Evolutionary conservation across 2,113 vertebrate species (phyloP).

Genomic region (Ptychochromis oligacanthus): DNA sequence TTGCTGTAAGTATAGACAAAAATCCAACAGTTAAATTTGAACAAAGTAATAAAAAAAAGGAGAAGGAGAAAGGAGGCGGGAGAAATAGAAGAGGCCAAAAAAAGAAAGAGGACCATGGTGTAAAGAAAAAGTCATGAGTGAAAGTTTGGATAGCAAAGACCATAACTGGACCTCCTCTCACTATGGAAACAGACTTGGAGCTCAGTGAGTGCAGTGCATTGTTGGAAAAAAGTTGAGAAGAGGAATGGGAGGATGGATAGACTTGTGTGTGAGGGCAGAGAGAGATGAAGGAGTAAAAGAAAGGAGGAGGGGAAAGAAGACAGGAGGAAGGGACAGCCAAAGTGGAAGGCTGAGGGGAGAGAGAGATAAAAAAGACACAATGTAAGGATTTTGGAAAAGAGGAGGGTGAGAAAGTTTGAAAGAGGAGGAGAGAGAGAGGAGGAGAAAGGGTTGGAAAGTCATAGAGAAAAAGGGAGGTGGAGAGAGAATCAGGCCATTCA

Average conservation of each 20-base stretch:
- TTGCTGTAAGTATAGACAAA: neutral
- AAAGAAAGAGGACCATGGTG: neutral
- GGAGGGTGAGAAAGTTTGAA: conserved; percentile 60
- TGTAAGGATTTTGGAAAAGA: conserved; percentile 45
- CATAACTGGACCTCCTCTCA: conserved; percentile 44
- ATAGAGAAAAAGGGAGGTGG: conserved; percentile 55
- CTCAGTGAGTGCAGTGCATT: conserved; percentile 34
- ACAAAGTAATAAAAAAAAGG: neutral
- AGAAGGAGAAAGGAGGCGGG: neutral
- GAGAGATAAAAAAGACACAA: conserved; percentile 35
- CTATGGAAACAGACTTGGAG: conserved; percentile 68
- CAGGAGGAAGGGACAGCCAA: conserved; percentile 32
- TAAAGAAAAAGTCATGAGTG: conserved; percentile 20
- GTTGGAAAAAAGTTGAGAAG: conserved; percentile 31
- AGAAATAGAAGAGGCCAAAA: conserved; percentile 9
- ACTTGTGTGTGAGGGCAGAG: conserved; percentile 34
- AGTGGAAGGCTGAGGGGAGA: conserved; percentile 18
- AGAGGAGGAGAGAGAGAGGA: conserved; percentile 33
- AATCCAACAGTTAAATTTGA: neutral
- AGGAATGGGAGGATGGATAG: conserved; percentile 46
- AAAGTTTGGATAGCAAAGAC: conserved; percentile 31
- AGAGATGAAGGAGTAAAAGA: conserved; percentile 40
- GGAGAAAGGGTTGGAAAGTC: conserved; percentile 54
- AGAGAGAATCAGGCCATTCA: conserved; percentile 79
- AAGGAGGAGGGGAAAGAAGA: conserved; percentile 26